These are phyloP conservation scores for Clamator glandarius DNA, from an alignment of 2,797 vertebrate genomes.

Conservation along the genomic window DNA sequence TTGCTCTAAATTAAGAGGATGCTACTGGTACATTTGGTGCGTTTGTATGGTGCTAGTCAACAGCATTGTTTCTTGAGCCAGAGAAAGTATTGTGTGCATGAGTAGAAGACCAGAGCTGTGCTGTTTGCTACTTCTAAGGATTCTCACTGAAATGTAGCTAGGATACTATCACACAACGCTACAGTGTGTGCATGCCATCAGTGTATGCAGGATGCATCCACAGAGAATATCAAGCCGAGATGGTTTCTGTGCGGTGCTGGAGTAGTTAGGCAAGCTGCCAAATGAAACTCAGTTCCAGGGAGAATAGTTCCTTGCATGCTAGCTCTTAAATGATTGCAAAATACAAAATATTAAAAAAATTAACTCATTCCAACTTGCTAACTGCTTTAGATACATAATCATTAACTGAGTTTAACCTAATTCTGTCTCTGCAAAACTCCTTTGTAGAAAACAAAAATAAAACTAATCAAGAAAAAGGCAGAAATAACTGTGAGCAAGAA, in stretches of 20 bases:
- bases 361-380: constrained; percentile 13
- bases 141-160: not conserved
- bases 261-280: constrained; percentile 6
- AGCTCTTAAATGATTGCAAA: not conserved
- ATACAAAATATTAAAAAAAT: not conserved
- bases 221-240: not conserved
- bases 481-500: not conserved
- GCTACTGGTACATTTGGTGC: not conserved
- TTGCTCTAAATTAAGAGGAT: not conserved
- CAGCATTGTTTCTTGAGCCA: not conserved
- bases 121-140: not conserved
- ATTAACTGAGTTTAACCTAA: constrained; percentile 30
- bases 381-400: not conserved
- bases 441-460: not conserved
- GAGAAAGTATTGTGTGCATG: not conserved
- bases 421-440: not conserved
- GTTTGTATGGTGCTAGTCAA: not conserved
- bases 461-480: constrained; percentile 1
- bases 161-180: not conserved
- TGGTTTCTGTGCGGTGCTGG: not conserved
- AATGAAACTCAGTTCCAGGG: not conserved
- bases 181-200: too few species aligned
- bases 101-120: not conserved
- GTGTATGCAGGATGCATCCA: not conserved
- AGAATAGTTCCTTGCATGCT: not conserved